These are phyloP conservation scores for Toxotes jaculatrix DNA, from an alignment of 2,113 vertebrate genomes.

Conservation along the genomic window DNA sequence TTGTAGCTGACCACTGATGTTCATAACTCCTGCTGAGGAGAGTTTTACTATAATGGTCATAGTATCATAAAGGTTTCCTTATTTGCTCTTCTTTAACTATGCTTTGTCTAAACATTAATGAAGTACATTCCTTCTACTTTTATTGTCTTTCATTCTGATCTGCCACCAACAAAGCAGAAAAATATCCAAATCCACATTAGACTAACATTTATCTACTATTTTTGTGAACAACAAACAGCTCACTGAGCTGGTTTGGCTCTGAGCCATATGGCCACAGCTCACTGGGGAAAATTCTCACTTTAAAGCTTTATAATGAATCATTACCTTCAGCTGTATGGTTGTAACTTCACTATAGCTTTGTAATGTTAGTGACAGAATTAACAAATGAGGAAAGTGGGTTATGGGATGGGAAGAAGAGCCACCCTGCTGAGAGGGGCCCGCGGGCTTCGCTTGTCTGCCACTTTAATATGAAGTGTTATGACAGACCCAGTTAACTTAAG, in stretches of 20 bases:
- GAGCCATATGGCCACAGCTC: neutral
- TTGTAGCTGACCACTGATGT: too few relatives aligned
- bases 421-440: too few relatives aligned
- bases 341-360: slow-evolving; percentile 21
- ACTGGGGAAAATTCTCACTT: neutral
- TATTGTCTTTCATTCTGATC: neutral
- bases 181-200: neutral
- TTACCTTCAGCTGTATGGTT: too few relatives aligned
- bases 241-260: neutral
- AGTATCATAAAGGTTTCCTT: neutral
- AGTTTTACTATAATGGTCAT: neutral
- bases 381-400: slow-evolving; percentile 50
- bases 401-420: slow-evolving; percentile 27
- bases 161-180: neutral
- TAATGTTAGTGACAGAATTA: slow-evolving; percentile 46
- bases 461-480: slow-evolving; percentile 24
- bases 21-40: too few relatives aligned
- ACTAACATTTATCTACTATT: neutral
- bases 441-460: too few relatives aligned
- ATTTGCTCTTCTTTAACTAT: neutral
- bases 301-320: neutral
- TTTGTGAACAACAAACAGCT: neutral
- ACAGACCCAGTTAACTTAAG: slow-evolving; percentile 68
- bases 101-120: neutral
- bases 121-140: neutral